A percentile compares a stretch with the other conserved stretches of the same genome.
Conservation (phyloP, 2,797 vertebrate genomes). For the Enteromius mattozi region DNA sequence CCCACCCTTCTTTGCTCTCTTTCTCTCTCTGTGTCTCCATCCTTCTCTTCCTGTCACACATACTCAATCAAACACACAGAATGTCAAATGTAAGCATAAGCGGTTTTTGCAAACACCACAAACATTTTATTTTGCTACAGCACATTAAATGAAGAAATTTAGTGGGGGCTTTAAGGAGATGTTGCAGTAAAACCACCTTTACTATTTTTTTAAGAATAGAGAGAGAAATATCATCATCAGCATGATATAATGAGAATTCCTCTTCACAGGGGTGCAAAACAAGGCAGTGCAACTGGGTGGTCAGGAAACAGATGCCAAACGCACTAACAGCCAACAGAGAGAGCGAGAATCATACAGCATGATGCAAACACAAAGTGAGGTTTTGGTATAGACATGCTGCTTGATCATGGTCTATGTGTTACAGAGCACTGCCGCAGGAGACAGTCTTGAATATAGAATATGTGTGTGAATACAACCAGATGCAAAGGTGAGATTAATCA, state of each 20-base stretch:
- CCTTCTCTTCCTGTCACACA: conserved; percentile 6
- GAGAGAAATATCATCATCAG: conserved; percentile 57
- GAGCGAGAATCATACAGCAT: background rate
- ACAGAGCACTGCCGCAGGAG: conserved; percentile 87
- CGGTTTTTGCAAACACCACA: conserved; percentile 46
- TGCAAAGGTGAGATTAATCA: conserved; percentile 87
- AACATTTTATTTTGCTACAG: conserved; percentile 26
- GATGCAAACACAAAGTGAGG: conserved; percentile 28
- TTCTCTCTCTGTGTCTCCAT: conserved; percentile 2
- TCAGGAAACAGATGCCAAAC: conserved; percentile 88
- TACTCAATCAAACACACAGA: conserved; percentile 13
- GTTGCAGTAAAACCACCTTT: conserved; percentile 46
- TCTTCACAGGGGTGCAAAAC: conserved; percentile 70
- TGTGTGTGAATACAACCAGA: conserved; percentile 97
- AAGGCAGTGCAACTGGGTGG: conserved; percentile 85
- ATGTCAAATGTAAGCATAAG: conserved; percentile 24
- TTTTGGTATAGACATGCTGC: conserved; percentile 61
- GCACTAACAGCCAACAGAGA: conserved; percentile 68
- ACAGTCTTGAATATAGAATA: conserved; percentile 97
- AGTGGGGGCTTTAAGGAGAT: conserved; percentile 27
- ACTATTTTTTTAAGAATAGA: conserved; percentile 63
- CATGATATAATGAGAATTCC: conserved; percentile 33
- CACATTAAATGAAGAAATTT: conserved; percentile 22
- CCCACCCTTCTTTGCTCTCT: conserved; percentile 12
- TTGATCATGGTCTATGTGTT: conserved; percentile 82